A percentile compares a stretch with the other conserved stretches of the same genome.
These are phyloP conservation scores for Hesperia comma DNA, from an alignment of 2,888 invertebrate species.

Conservation along the genomic window DNA sequence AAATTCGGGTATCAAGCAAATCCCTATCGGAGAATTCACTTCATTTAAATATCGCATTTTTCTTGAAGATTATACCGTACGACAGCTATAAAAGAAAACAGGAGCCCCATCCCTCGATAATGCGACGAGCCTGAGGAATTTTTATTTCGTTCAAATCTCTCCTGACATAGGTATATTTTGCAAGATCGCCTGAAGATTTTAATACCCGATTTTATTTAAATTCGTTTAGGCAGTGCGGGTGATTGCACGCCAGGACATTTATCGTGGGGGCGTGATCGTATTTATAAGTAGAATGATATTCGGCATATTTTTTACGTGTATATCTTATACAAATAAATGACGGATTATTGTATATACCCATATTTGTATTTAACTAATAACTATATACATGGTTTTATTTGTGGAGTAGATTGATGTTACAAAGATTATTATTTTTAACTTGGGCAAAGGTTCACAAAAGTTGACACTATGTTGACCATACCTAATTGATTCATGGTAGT, in stretches of 20 bases:
- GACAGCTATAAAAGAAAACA: constrained; percentile 84
- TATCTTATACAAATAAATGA: background rate
- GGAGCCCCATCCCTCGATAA: constrained; percentile 79
- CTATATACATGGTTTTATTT: too few relatives aligned
- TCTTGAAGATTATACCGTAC: constrained; percentile 84
- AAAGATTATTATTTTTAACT: too few relatives aligned
- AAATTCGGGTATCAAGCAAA: constrained; percentile 70
- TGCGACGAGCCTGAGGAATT: constrained; percentile 81
- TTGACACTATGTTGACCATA: too few relatives aligned
- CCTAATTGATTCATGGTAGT: too few relatives aligned
- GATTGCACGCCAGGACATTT: constrained; percentile 77
- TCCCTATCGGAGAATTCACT: constrained; percentile 77
- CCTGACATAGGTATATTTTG: constrained; percentile 83
- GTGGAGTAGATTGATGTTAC: too few relatives aligned
- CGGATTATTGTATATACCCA: too few relatives aligned
- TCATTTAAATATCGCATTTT: constrained; percentile 85
- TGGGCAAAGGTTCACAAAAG: too few relatives aligned
- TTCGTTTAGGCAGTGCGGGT: constrained; percentile 78
- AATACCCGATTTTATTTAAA: constrained; percentile 83
- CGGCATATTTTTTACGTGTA: background rate
- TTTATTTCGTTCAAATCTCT: constrained; percentile 83
- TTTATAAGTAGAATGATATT: constrained; percentile 64
- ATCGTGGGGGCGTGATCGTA: constrained; percentile 78
- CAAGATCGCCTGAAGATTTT: constrained; percentile 80
- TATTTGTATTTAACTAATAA: too few relatives aligned